These are phyloP conservation scores for Malurus cyaneus DNA, from an alignment of 2,113 vertebrate genomes.

Conservation along the genomic window DNA sequence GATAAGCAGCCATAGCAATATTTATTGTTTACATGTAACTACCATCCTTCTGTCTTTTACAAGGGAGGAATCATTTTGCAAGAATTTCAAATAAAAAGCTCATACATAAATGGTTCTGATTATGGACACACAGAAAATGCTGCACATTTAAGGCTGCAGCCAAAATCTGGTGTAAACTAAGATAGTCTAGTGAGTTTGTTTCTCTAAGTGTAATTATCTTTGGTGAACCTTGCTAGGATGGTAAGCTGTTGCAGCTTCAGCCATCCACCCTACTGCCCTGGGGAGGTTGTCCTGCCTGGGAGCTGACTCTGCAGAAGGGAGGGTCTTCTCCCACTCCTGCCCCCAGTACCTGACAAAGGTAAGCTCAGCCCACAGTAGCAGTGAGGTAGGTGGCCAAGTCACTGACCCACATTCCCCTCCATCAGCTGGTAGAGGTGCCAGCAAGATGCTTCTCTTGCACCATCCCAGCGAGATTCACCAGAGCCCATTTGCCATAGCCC, in stretches of 20 bases:
- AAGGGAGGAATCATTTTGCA: background rate
- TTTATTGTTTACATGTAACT: slow-evolving; percentile 40
- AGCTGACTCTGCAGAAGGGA: accelerated
- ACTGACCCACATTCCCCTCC: background rate
- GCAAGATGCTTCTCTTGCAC: background rate
- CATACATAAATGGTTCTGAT: background rate
- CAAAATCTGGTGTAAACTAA: background rate
- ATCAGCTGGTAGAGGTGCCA: background rate
- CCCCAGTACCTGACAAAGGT: accelerated
- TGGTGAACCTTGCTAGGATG: background rate
- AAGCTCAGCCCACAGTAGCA: background rate
- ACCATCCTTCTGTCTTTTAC: background rate
- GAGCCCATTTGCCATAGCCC: background rate
- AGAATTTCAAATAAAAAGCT: slow-evolving; percentile 10
- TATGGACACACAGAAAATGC: background rate
- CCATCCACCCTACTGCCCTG: background rate
- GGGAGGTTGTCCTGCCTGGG: background rate
- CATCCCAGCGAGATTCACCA: background rate
- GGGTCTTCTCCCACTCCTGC: background rate
- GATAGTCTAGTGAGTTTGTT: background rate
- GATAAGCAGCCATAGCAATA: slow-evolving; percentile 3
- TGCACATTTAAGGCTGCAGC: background rate
- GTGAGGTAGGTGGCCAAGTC: background rate
- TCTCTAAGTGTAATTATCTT: background rate
- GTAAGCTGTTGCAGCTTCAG: background rate